These are phyloP conservation scores for Dufourea novaeangliae DNA, from an alignment of 1,140 invertebrate species.

Conservation along the genomic window DNA sequence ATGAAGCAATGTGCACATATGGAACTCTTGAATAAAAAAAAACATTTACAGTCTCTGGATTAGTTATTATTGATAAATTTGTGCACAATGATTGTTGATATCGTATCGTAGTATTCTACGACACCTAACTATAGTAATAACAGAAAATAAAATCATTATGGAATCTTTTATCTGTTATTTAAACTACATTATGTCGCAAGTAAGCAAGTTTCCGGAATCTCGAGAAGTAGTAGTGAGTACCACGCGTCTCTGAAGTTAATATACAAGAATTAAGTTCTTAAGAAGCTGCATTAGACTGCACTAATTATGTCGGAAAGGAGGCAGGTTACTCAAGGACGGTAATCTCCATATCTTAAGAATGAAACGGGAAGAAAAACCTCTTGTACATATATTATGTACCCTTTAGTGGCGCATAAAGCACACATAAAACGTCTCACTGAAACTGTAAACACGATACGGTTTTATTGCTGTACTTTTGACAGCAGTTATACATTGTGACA, in stretches of 20 bases:
- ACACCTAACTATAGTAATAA: too few relatives aligned
- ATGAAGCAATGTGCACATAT: too few relatives aligned
- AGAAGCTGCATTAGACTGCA: not conserved
- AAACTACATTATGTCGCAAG: too few relatives aligned
- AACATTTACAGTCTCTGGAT: too few relatives aligned
- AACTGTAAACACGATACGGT: not conserved
- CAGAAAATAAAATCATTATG: too few relatives aligned
- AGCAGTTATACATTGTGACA: too few relatives aligned
- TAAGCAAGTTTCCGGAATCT: too few relatives aligned
- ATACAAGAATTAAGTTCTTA: not conserved
- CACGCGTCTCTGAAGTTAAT: not conserved
- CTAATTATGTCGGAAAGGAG: constrained; percentile 17
- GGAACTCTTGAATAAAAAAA: too few relatives aligned
- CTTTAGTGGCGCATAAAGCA: constrained; percentile 32
- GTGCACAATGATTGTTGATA: too few relatives aligned
- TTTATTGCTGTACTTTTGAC: not conserved
- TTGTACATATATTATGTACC: constrained; percentile 14
- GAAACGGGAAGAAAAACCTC: not conserved
- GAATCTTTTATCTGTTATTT: too few relatives aligned
- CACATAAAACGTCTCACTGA: not conserved
- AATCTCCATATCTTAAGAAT: constrained; percentile 20
- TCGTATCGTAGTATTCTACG: too few relatives aligned
- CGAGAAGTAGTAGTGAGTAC: not conserved
- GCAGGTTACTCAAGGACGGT: not conserved
- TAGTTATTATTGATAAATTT: too few relatives aligned